These are phyloP conservation scores for Archivesica marissinica DNA, from an alignment of 1,140 invertebrate species.

Conservation along the genomic window DNA sequence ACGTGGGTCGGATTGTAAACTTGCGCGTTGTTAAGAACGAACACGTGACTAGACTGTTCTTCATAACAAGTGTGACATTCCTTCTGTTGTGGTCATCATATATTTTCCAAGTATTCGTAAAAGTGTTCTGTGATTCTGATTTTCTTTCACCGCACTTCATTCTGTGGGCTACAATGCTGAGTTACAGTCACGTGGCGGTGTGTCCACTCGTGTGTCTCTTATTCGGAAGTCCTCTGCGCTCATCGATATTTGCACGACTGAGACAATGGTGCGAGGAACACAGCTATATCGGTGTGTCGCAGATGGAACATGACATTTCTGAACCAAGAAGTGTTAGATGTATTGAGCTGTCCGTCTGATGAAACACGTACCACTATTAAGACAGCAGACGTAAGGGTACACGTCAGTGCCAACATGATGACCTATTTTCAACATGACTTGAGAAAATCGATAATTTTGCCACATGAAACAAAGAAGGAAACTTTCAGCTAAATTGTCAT, in stretches of 20 bases:
- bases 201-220: conserved; percentile 70
- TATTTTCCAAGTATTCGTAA: conserved; percentile 71
- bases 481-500: too few relatives aligned
- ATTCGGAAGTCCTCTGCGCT: conserved; percentile 52
- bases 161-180: conserved; percentile 72
- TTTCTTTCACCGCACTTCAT: conserved; percentile 63
- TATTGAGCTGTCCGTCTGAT: conserved; percentile 54
- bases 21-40: conserved; percentile 73
- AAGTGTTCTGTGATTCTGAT: conserved; percentile 66
- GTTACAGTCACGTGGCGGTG: conserved; percentile 73
- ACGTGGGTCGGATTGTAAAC: conserved; percentile 73
- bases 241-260: conserved; percentile 20
- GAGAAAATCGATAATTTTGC: too few relatives aligned
- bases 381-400: too few relatives aligned
- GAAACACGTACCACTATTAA: too few relatives aligned
- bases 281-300: conserved; percentile 25
- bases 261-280: conserved; percentile 19
- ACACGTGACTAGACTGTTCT: conserved; percentile 77
- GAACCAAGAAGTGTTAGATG: conserved; percentile 31
- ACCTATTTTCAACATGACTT: too few relatives aligned
- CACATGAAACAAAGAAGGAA: too few relatives aligned
- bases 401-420: too few relatives aligned
- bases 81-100: conserved; percentile 74
- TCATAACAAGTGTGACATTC: conserved; percentile 70
- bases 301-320: background rate